A percentile compares a stretch with the other conserved stretches of the same genome.
Evolutionary conservation across 2,888 invertebrate genomes (phyloP).

Genomic region (Dasypolia templi): DNA sequence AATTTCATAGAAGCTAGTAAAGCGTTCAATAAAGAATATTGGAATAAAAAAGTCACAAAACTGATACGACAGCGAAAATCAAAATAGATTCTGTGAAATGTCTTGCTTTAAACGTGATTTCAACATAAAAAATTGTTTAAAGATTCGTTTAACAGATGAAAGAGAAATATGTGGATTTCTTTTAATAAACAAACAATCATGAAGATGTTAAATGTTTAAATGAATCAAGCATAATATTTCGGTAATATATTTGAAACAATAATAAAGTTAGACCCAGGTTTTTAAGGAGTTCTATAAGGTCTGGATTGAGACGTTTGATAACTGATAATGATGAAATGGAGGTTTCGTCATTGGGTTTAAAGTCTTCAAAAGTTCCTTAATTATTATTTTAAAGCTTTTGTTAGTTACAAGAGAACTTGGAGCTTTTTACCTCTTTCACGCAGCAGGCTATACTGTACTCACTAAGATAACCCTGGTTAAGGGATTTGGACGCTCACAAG

Average conservation of each 20-base stretch:
- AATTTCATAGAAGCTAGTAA: conserved; percentile 48
- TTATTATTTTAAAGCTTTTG: not conserved
- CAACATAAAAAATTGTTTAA: conserved; percentile 11
- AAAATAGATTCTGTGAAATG: conserved; percentile 33
- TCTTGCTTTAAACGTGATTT: conserved; percentile 24
- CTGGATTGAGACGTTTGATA: not conserved
- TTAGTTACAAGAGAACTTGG: not conserved
- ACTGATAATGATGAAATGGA: not conserved
- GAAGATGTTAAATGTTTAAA: not conserved
- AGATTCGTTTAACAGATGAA: conserved; percentile 20
- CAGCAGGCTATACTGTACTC: not conserved
- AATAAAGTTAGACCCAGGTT: not conserved
- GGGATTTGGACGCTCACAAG: not conserved
- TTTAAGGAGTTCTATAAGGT: not conserved
- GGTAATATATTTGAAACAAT: not conserved
- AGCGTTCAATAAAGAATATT: conserved; percentile 48
- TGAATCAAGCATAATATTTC: not conserved
- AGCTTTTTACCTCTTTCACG: not conserved
- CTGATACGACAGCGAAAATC: conserved; percentile 36
- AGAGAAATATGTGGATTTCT: conserved; percentile 24
- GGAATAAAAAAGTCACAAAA: conserved; percentile 45
- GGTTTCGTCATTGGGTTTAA: not conserved
- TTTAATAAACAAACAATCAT: conserved; percentile 24
- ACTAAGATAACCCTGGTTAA: no score
- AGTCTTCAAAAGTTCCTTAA: not conserved